These are phyloP conservation scores for Agriopis marginaria DNA, from an alignment of 2,888 invertebrate genomes.

Conservation along the genomic window DNA sequence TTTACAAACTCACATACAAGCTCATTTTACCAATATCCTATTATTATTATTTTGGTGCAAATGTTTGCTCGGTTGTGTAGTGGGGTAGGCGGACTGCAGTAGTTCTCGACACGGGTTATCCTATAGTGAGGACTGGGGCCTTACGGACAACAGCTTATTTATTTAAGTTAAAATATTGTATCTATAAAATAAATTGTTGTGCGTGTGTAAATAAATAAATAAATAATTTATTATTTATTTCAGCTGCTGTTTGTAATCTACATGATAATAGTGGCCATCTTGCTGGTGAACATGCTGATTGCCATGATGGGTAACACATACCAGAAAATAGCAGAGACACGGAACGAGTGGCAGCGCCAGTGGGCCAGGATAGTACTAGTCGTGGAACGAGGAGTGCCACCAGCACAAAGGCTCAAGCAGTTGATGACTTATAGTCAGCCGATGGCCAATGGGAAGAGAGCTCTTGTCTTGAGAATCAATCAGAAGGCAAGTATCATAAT, in stretches of 20 bases:
- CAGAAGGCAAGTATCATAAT: slow-evolving; percentile 89
- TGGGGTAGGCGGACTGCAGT: too few relatives aligned
- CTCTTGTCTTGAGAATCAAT: slow-evolving; percentile 94
- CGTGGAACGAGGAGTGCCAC: slow-evolving; percentile 98
- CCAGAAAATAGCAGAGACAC: slow-evolving; percentile 98
- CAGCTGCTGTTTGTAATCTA: slow-evolving; percentile 97
- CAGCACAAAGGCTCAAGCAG: slow-evolving; percentile 93
- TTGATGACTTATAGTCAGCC: slow-evolving; percentile 97
- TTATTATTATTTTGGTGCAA: too few relatives aligned
- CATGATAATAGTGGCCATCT: slow-evolving; percentile 98
- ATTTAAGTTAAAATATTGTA: too few relatives aligned
- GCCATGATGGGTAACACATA: slow-evolving; percentile 99
- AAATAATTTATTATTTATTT: too few relatives aligned
- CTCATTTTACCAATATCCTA: too few relatives aligned
- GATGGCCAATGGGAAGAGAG: slow-evolving; percentile 95
- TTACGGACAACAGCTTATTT: too few relatives aligned
- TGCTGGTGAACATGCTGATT: slow-evolving; percentile 98
- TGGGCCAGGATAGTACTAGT: slow-evolving; percentile 99
- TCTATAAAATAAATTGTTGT: too few relatives aligned
- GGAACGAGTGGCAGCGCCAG: slow-evolving; percentile 99
- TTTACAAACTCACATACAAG: too few relatives aligned
- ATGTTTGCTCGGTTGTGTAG: too few relatives aligned
- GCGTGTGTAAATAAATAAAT: too few relatives aligned
- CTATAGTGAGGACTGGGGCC: too few relatives aligned
- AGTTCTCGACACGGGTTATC: too few relatives aligned